Evolutionary conservation across 2,888 invertebrate species (phyloP).

Genomic region (Allygus modestus): DNA sequence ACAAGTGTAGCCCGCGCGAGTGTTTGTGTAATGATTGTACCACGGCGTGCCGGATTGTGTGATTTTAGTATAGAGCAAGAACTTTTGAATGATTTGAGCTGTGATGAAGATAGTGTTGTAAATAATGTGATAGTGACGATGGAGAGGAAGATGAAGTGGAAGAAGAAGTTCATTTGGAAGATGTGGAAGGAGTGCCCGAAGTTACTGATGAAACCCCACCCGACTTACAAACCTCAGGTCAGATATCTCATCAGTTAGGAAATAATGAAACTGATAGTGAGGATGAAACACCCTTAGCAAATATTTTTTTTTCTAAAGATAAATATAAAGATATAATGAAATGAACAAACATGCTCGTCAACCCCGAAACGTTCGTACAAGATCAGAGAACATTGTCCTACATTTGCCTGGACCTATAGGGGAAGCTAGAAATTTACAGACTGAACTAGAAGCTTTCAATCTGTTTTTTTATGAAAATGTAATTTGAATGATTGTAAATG

Average conservation of each 20-base stretch:
- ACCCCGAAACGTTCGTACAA: conserved; percentile 36
- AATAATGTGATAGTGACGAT: conserved; percentile 54
- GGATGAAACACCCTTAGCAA: conserved; percentile 50
- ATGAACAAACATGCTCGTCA: neutral
- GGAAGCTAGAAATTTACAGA: conserved; percentile 12
- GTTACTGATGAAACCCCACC: conserved; percentile 24
- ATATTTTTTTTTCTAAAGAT: conserved; percentile 39
- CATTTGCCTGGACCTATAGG: conserved; percentile 49
- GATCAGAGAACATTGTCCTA: conserved; percentile 40
- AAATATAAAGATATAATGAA: conserved; percentile 47
- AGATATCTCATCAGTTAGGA: neutral
- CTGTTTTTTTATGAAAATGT: conserved; percentile 55
- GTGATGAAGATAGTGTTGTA: conserved; percentile 54
- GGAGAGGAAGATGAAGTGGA: conserved; percentile 54
- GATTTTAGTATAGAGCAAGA: conserved; percentile 11
- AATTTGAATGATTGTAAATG: conserved; percentile 7
- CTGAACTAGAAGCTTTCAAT: conserved; percentile 49
- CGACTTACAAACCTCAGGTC: neutral
- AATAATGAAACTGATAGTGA: conserved; percentile 52
- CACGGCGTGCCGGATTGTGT: conserved; percentile 47
- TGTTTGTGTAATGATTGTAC: conserved; percentile 49
- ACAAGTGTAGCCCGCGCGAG: conserved; percentile 49
- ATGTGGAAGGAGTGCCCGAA: conserved; percentile 61
- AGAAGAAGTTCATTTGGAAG: conserved; percentile 61
- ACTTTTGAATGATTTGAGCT: conserved; percentile 41